Evolutionary conservation across 2,888 invertebrate genomes (phyloP).

Genomic region (Hirudinaria manillensis): DNA sequence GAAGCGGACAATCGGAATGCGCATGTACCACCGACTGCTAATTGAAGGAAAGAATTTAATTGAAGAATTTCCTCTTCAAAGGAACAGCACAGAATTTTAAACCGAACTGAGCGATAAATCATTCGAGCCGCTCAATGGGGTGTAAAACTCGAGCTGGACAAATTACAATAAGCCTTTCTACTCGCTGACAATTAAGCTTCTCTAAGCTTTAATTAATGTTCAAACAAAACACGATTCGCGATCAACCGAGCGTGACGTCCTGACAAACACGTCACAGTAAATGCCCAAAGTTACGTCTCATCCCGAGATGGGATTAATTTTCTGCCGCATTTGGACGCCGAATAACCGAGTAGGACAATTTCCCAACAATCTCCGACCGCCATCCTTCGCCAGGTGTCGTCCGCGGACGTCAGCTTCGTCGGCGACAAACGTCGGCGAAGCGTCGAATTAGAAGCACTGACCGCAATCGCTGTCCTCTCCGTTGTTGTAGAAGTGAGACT

Average conservation of each 20-base stretch:
- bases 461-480: slow-evolving; percentile 28
- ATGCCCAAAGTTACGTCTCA: no score
- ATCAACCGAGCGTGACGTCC: no score
- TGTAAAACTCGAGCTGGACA: slow-evolving; percentile 21
- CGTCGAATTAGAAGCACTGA: background rate
- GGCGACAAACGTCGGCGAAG: background rate
- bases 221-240: background rate
- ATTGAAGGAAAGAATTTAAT: background rate
- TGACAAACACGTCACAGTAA: no score
- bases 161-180: slow-evolving; percentile 25
- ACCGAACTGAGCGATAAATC: background rate
- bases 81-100: background rate
- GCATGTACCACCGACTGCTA: no score
- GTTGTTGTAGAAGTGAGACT: slow-evolving; percentile 23
- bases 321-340: no score
- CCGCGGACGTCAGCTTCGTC: no score
- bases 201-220: slow-evolving; percentile 24
- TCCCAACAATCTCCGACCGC: no score
- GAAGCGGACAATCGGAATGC: no score
- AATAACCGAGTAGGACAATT: no score
- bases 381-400: no score
- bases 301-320: no score
- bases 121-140: background rate
- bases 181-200: slow-evolving; percentile 6
- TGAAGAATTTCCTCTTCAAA: background rate